These are phyloP conservation scores for Sclerurus mexicanus DNA, from an alignment of 2,113 vertebrate genomes.

Conservation along the genomic window DNA sequence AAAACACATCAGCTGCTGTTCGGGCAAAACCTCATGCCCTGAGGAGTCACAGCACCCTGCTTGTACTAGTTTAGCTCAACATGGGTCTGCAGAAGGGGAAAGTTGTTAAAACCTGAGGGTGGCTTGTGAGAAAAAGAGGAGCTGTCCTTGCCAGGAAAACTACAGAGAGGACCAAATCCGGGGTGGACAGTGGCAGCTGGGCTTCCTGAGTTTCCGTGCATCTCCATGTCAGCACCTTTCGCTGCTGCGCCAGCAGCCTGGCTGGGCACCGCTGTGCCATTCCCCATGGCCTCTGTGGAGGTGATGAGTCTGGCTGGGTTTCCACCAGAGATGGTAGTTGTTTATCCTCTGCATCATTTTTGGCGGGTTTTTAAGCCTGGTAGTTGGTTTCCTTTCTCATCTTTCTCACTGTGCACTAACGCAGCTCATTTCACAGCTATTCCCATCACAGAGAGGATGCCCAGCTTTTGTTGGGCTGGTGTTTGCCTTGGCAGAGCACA, in stretches of 20 bases:
- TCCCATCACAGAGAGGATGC: not conserved
- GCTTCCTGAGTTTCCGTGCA: not conserved
- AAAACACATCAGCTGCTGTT: not conserved
- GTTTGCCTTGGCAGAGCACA: not conserved
- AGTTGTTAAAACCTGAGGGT: not conserved
- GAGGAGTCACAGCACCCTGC: not conserved
- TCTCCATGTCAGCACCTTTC: rapidly evolving
- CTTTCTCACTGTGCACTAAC: not conserved
- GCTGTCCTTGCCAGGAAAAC: not conserved
- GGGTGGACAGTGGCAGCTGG: rapidly evolving
- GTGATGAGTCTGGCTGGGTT: not conserved
- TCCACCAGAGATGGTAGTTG: not conserved
- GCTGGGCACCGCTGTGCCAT: not conserved
- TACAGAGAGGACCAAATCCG: not conserved
- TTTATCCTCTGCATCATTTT: not conserved
- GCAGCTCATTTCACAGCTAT: not conserved
- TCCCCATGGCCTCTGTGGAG: not conserved
- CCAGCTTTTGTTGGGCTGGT: not conserved
- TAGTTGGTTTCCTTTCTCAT: not conserved
- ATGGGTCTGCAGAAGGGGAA: not conserved
- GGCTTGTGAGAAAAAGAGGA: not conserved
- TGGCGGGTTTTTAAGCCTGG: not conserved
- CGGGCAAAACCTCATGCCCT: rapidly evolving
- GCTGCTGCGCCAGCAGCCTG: rapidly evolving
- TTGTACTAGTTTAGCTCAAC: not conserved